phyloP scores from a whole-genome alignment of 1,140 invertebrate species.

The Leptinotarsa lineolata region DNA sequence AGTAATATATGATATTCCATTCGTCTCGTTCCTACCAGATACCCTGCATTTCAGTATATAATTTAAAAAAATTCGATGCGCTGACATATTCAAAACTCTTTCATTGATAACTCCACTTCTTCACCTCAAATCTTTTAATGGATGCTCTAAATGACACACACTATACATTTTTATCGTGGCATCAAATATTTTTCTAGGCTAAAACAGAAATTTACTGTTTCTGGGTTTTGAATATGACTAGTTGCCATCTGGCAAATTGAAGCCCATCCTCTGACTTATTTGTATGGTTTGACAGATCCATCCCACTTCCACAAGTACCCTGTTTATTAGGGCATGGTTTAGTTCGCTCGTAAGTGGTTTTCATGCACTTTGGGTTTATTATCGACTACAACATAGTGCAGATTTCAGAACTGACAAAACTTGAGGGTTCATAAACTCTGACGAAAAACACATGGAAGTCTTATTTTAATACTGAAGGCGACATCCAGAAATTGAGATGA shows the following conservation, averaged over 20 bases:
- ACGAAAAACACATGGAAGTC: neutral
- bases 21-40: no score
- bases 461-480: neutral
- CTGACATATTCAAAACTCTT: no score
- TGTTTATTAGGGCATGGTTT: neutral
- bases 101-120: no score
- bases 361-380: neutral
- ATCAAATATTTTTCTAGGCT: no score
- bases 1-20: no score
- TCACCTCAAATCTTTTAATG: no score
- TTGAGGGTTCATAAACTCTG: constrained; percentile 9
- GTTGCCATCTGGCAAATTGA: constrained; percentile 12
- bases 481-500: no score
- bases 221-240: neutral
- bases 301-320: constrained; percentile 7
- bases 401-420: neutral
- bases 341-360: neutral
- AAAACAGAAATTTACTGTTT: no score
- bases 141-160: no score
- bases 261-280: neutral
- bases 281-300: constrained; percentile 1
- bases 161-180: no score
- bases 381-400: neutral
- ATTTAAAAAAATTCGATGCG: no score
- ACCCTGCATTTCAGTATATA: no score